phyloP scores from a whole-genome alignment of 2,888 invertebrate genomes.

The Lydus trimaculatus region DNA sequence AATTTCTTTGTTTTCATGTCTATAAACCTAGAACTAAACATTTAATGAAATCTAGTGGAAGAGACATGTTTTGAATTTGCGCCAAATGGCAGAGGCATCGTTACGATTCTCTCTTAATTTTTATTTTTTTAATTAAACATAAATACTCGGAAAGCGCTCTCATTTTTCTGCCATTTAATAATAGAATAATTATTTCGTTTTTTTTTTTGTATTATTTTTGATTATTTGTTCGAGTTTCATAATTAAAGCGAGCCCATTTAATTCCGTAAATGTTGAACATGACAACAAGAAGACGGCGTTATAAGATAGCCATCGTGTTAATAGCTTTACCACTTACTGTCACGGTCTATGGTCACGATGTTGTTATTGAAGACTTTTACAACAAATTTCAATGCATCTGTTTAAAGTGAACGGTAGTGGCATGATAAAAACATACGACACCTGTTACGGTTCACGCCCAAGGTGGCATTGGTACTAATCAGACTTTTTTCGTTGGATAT shows the following conservation, averaged over 20 bases:
- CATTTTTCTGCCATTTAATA: not conserved
- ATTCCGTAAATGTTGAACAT: not conserved
- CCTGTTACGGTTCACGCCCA: not conserved
- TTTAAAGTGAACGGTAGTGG: not conserved
- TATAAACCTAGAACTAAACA: too few species aligned
- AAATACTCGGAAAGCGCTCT: not conserved
- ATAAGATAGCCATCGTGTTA: slow-evolving; percentile 3
- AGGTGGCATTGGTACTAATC: not conserved
- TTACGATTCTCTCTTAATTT: not conserved
- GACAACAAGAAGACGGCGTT: not conserved
- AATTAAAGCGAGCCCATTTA: not conserved
- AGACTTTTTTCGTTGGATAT: not conserved
- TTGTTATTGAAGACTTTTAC: not conserved
- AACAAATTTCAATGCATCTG: slow-evolving; percentile 1
- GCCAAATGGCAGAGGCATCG: too few species aligned
- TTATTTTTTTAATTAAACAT: not conserved
- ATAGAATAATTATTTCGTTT: not conserved
- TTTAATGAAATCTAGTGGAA: not conserved
- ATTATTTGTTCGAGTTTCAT: too few species aligned
- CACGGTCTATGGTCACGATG: not conserved
- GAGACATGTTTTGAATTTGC: too few species aligned
- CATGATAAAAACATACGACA: not conserved
- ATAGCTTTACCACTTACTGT: slow-evolving; percentile 4
- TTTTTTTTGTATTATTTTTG: too few species aligned
- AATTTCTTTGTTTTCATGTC: too few species aligned